Evolutionary conservation across 2,797 vertebrate genomes (phyloP).

Genomic region (Leptodactylus fallax): DNA sequence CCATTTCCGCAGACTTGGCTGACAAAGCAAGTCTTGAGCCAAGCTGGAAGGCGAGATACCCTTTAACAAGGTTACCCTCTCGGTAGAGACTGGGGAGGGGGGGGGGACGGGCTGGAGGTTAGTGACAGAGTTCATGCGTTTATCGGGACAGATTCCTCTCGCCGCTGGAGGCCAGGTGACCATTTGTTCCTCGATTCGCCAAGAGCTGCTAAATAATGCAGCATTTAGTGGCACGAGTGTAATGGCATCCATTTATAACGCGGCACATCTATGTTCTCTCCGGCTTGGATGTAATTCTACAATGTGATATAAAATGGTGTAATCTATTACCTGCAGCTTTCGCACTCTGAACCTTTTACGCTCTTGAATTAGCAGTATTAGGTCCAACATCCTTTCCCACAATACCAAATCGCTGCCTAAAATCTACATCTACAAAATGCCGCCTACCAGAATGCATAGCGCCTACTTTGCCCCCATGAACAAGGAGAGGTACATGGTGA

Average conservation of each 20-base stretch:
- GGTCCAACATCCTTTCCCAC: background rate
- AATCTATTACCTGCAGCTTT: background rate
- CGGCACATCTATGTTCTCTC: background rate
- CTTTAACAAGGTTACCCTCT: constrained; percentile 62
- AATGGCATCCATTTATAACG: constrained; percentile 9
- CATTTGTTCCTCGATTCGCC: constrained; percentile 6
- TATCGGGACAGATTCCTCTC: constrained; percentile 30
- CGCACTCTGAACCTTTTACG: background rate
- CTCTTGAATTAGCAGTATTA: background rate
- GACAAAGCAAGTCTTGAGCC: constrained; percentile 47
- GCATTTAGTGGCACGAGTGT: background rate
- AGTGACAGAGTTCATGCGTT: constrained; percentile 40
- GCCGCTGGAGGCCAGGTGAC: constrained; percentile 25
- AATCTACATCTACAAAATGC: background rate
- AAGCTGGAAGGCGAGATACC: constrained; percentile 55
- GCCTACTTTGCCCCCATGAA: too few relatives aligned
- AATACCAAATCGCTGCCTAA: background rate
- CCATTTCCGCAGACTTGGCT: constrained; percentile 61
- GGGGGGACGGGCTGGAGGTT: background rate
- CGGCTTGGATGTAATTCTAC: background rate
- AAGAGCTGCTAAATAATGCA: constrained; percentile 31
- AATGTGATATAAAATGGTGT: background rate
- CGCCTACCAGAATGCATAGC: too few relatives aligned
- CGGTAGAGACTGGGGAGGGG: background rate
- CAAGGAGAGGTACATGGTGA: too few relatives aligned